Conservation (phyloP, 1,140 invertebrate species). For the Pseudomyrmex sp. region DNA sequence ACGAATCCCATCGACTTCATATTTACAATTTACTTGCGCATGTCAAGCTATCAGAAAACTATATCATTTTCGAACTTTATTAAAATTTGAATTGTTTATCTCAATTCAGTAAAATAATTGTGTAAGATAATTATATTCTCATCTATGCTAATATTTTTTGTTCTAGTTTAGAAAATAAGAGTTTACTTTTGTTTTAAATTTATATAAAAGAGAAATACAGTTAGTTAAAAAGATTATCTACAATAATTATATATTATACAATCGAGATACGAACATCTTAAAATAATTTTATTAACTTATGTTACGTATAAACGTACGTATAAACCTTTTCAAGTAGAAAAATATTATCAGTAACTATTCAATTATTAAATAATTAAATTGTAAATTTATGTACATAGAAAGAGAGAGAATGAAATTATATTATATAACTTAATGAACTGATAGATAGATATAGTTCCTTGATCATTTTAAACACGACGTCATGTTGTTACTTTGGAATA, state of each 20-base stretch:
- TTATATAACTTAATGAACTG: slow-evolving; percentile 4
- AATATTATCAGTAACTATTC: not conserved
- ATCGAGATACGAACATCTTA: not conserved
- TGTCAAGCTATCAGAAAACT: slow-evolving; percentile 6
- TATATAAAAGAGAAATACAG: no score
- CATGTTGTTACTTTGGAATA: not conserved
- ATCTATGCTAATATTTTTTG: not conserved
- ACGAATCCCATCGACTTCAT: slow-evolving; percentile 3
- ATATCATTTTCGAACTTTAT: not conserved
- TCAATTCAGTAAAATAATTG: not conserved
- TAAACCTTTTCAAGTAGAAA: not conserved
- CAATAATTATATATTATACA: not conserved
- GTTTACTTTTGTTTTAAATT: no score
- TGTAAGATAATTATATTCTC: not conserved
- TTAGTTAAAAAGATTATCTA: no score
- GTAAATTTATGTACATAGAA: not conserved
- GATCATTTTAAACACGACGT: not conserved
- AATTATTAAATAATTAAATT: not conserved
- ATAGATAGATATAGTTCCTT: not conserved
- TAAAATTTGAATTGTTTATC: not conserved
- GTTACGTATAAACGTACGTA: no score
- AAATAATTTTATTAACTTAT: not conserved
- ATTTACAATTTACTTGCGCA: not conserved
- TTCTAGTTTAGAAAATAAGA: no score
- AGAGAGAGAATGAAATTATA: not conserved